Conservation (phyloP, 2,797 vertebrate species). For the Myotis vivesi region DNA sequence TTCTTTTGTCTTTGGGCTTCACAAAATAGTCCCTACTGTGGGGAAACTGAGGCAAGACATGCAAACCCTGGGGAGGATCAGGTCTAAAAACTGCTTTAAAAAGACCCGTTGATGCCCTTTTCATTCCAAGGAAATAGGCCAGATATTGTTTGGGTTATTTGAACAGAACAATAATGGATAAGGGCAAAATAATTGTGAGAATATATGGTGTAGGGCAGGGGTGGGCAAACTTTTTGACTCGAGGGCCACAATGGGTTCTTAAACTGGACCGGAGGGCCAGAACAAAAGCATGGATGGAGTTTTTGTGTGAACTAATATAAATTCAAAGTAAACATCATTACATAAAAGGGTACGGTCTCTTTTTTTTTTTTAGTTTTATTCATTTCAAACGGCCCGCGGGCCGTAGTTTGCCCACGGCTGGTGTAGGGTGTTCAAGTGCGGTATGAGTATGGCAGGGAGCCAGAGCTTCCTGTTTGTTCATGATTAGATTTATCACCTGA, state of each 20-base stretch:
- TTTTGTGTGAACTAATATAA: no score
- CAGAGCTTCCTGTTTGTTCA: background rate
- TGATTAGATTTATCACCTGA: fast-evolving
- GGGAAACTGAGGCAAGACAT: background rate
- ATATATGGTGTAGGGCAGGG: background rate
- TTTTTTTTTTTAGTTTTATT: no score
- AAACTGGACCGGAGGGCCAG: no score
- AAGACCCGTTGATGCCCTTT: background rate
- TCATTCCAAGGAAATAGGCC: background rate
- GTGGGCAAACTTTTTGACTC: no score
- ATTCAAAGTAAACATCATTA: no score
- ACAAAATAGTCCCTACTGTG: background rate
- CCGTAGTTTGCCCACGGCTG: no score
- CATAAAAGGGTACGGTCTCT: no score
- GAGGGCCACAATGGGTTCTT: no score
- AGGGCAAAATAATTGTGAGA: background rate
- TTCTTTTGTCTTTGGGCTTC: background rate
- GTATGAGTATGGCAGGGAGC: background rate
- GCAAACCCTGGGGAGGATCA: background rate
- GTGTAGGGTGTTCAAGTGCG: background rate
- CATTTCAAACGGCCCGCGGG: no score
- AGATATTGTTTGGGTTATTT: background rate
- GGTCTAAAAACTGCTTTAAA: background rate
- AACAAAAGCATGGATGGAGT: no score
- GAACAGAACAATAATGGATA: background rate